These are phyloP conservation scores for Cochlearius cochlearius DNA, from an alignment of 2,113 vertebrate genomes.

Conservation along the genomic window DNA sequence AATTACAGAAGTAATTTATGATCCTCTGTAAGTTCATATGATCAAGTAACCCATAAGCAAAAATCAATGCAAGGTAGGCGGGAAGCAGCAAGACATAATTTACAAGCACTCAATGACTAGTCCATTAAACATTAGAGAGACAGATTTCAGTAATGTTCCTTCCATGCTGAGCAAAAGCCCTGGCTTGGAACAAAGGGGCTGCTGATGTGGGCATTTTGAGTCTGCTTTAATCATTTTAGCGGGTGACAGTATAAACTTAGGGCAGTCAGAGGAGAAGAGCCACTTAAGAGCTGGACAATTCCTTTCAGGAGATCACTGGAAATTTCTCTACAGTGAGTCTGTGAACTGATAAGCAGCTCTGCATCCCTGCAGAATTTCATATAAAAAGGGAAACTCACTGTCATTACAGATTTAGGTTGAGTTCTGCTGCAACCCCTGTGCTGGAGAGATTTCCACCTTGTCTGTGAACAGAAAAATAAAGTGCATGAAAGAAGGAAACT, in stretches of 20 bases:
- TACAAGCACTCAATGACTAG: not conserved
- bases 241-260: not conserved
- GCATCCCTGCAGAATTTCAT: not conserved
- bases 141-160: not conserved
- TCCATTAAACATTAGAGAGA: constrained; percentile 5
- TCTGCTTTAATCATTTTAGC: not conserved
- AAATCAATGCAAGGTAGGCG: constrained; percentile 23
- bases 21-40: not conserved
- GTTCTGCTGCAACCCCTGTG: not conserved
- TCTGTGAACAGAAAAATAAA: not conserved
- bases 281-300: not conserved
- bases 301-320: not conserved
- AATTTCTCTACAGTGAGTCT: not conserved
- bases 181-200: not conserved
- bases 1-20: constrained; percentile 16
- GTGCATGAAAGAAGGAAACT: not conserved
- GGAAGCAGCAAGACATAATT: not conserved
- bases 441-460: not conserved
- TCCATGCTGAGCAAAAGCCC: not conserved
- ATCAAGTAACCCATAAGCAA: constrained; percentile 42
- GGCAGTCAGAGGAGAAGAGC: not conserved
- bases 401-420: not conserved
- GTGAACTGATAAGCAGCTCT: not conserved
- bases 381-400: not conserved
- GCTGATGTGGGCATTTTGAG: not conserved